Evolutionary conservation across 1,140 invertebrate species (phyloP).

Genomic region (Rhynchophorus ferrugineus): DNA sequence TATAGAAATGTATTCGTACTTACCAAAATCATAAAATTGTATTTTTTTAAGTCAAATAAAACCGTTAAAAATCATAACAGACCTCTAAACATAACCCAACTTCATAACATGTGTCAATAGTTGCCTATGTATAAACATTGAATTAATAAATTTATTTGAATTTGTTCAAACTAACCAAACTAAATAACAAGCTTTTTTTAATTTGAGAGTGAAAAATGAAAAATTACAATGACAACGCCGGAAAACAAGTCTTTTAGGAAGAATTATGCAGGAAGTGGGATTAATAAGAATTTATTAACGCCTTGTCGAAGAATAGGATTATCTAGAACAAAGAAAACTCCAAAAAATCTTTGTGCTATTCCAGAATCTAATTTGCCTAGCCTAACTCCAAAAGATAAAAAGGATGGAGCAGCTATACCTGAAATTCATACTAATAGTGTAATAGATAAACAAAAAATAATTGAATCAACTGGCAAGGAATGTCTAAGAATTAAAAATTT

Average conservation of each 20-base stretch:
- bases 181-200: no score
- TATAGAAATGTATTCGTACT: no score
- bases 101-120: no score
- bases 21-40: no score
- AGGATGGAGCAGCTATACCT: neutral
- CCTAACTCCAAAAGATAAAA: neutral
- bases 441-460: neutral
- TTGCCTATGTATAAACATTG: no score
- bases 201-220: no score
- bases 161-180: no score
- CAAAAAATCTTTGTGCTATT: neutral
- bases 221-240: neutral
- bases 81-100: no score
- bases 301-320: conserved; percentile 7
- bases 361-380: neutral
- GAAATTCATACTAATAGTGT: neutral
- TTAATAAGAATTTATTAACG: conserved; percentile 7
- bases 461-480: neutral
- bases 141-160: no score
- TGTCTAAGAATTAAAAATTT: neutral
- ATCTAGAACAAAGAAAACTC: conserved; percentile 5
- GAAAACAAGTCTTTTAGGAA: neutral
- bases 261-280: neutral
- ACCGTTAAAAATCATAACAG: no score
- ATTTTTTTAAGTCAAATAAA: no score